phyloP scores from a whole-genome alignment of 1,140 invertebrate genomes.

The Conus betulinus region DNA sequence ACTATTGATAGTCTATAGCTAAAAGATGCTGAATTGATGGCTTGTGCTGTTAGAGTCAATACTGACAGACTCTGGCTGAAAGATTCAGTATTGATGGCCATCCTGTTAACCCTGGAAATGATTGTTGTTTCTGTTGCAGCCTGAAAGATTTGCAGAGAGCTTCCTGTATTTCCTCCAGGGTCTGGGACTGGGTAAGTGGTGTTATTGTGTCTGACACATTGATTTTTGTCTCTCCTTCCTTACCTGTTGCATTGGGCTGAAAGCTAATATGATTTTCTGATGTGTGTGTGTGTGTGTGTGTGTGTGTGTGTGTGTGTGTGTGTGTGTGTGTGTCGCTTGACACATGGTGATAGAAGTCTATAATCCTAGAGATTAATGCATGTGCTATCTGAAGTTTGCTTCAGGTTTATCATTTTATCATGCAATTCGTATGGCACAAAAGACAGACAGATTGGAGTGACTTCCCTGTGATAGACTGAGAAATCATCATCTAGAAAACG shows the following conservation, averaged over 20 bases:
- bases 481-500: not conserved
- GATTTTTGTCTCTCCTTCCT: too few relatives aligned
- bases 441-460: too few relatives aligned
- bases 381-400: too few relatives aligned
- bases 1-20: too few relatives aligned
- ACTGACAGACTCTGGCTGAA: too few relatives aligned
- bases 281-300: not conserved
- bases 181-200: conserved; percentile 80
- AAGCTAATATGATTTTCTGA: not conserved
- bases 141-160: conserved; percentile 87
- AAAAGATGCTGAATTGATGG: too few relatives aligned
- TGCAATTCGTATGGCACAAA: too few relatives aligned
- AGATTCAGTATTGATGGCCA: not conserved
- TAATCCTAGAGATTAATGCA: too few relatives aligned
- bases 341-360: too few relatives aligned
- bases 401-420: too few relatives aligned
- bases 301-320: conserved; percentile 22
- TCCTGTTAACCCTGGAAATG: not conserved
- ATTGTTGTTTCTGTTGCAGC: conserved; percentile 77
- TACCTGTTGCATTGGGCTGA: not conserved
- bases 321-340: not conserved
- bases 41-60: too few relatives aligned
- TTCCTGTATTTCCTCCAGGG: conserved; percentile 89
- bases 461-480: too few relatives aligned
- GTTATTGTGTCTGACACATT: not conserved